Base-by-base conservation (phyloP, 1,140 invertebrate species). In the Zaprionus camerounensis region DNA sequence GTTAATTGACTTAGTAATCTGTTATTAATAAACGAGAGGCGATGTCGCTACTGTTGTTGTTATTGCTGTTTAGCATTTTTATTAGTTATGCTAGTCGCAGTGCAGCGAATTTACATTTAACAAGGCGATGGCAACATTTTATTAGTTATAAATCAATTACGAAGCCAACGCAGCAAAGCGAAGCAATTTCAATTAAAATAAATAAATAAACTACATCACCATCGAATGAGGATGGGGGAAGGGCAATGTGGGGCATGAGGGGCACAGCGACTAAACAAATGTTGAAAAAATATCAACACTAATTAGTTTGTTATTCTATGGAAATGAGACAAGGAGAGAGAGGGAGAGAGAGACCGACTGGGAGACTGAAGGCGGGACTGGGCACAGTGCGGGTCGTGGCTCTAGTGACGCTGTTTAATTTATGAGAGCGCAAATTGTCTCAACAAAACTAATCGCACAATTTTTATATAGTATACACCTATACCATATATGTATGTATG, bases 231-330 rank as follows among this genome's bases (percentile, higher is more conserved):
- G 46, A 34, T 0, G 28, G n/a, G 4, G 41, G 5, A 13, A 5
- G 41, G 9, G 4, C 0, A 24, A 24, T 9, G 49, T 12, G 13
- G 41, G 53, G 58, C 71, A 66, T 67, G 78, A 63, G n/a, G 11
- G 24, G 24, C 24, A 31, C 31, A 17, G 7, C 28, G 28, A 82
- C 62, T 82, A 68, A 74, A 71, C 53, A 76, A 65, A 76, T 71
- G 61, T 71, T 72, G 41, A 46, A 36, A 68, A 75, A 69, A 72
- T 78, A 88, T 79, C 81, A 90, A 77, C 80, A 90, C 85, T 88
- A 88, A 88, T 88, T 88, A 88, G 85, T 88, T 88, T 88, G 85
- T 85, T 88, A 88, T 88, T 90, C 85, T 88, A 88, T 90, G 88
- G 79, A 80, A 81, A 81, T 84, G 67, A 75, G 65, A 62, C 46